phyloP scores from a whole-genome alignment of 2,113 vertebrate genomes.

The Pontoporia blainvillei region DNA sequence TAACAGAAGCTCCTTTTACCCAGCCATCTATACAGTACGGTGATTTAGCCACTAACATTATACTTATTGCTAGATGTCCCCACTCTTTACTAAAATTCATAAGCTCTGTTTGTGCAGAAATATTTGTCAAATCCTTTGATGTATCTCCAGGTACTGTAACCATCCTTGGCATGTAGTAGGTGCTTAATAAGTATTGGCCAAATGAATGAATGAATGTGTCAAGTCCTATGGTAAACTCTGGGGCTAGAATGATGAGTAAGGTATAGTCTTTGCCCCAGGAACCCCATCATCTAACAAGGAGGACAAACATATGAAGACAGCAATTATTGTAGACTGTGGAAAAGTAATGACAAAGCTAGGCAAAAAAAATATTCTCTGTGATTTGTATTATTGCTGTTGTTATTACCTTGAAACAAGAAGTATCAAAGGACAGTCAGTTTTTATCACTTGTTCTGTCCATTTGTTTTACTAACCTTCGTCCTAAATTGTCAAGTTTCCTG shows the following conservation, averaged over 20 bases:
- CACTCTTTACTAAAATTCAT: background rate
- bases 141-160: background rate
- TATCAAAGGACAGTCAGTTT: background rate
- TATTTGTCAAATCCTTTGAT: background rate
- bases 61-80: background rate
- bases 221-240: background rate
- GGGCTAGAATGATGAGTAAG: background rate
- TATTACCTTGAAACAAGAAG: background rate
- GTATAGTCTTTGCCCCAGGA: background rate
- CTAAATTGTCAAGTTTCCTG: background rate
- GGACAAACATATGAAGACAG: background rate
- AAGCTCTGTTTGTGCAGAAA: background rate
- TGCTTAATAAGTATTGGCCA: background rate
- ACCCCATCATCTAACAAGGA: background rate
- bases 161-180: background rate
- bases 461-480: background rate
- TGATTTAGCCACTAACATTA: background rate
- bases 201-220: background rate
- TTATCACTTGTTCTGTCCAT: background rate
- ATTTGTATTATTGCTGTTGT: background rate
- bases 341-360: background rate
- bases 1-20: background rate
- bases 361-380: background rate
- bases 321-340: background rate
- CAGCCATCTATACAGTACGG: background rate